These are phyloP conservation scores for Eumacrocentrus americanus DNA, from an alignment of 2,888 invertebrate genomes.

Conservation along the genomic window DNA sequence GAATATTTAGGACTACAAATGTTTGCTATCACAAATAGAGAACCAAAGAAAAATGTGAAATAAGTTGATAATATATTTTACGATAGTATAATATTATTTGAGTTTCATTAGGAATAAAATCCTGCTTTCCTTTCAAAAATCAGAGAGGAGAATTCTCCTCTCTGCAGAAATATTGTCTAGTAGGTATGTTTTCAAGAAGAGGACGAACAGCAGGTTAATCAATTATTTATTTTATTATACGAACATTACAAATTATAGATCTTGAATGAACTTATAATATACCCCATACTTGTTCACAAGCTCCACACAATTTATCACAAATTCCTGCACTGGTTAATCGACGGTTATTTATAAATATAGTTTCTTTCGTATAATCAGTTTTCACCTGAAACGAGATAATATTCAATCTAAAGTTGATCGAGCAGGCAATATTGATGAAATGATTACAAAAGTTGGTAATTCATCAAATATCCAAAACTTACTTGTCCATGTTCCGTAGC, in stretches of 20 bases:
- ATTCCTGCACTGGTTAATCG: constrained; percentile 96
- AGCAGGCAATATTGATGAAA: too few species aligned
- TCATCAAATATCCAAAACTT: too few species aligned
- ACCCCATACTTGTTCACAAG: constrained; percentile 92
- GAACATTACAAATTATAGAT: too few species aligned
- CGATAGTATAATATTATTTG: background rate
- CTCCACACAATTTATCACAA: constrained; percentile 92
- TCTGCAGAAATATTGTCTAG: background rate
- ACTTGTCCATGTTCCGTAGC: constrained; percentile 98
- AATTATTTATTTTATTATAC: too few species aligned
- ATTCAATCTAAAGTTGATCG: too few species aligned
- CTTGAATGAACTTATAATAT: too few species aligned
- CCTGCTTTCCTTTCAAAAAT: too few species aligned
- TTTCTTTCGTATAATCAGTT: constrained; percentile 87
- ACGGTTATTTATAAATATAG: constrained; percentile 92
- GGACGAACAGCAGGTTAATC: too few species aligned
- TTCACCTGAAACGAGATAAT: too few species aligned
- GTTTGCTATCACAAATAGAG: constrained; percentile 34
- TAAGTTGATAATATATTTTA: background rate
- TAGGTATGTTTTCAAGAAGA: background rate
- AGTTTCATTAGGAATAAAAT: too few species aligned
- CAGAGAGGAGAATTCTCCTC: background rate
- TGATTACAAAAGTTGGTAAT: too few species aligned
- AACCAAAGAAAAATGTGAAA: background rate
- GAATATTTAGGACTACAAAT: constrained; percentile 56